phyloP scores from a whole-genome alignment of 1,140 invertebrate genomes.

The Heliconius himera region DNA sequence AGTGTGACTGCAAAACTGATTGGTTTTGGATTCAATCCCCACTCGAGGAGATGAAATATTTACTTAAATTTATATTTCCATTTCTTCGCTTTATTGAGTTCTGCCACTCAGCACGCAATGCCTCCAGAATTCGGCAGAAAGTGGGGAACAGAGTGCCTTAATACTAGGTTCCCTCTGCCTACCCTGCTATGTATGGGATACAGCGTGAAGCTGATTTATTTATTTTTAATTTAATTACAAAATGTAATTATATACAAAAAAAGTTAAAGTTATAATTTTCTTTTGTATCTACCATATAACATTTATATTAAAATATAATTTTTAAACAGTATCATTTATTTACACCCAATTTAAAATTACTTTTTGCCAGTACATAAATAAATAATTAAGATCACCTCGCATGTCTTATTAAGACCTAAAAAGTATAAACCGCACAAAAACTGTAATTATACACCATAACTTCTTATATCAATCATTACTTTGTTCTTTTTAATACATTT shows the following conservation, averaged over 20 bases:
- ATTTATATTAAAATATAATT: neutral
- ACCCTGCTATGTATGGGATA: too few relatives aligned
- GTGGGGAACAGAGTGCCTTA: too few relatives aligned
- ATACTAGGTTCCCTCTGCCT: too few relatives aligned
- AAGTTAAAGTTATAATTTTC: neutral
- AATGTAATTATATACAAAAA: neutral
- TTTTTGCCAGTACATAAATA: neutral
- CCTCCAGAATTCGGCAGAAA: too few relatives aligned
- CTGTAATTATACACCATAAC: conserved; percentile 6
- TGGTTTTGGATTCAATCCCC: too few relatives aligned
- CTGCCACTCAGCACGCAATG: too few relatives aligned
- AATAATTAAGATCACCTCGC: conserved; percentile 1
- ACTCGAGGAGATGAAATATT: too few relatives aligned
- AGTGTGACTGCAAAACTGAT: too few relatives aligned
- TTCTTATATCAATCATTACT: conserved; percentile 20
- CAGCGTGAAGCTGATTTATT: too few relatives aligned
- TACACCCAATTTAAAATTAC: neutral
- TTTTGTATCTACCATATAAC: neutral
- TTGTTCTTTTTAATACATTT: neutral
- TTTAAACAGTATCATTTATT: neutral
- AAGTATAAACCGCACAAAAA: conserved; percentile 9
- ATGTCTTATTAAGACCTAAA: conserved; percentile 24
- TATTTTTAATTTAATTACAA: too few relatives aligned
- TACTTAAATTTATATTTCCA: too few relatives aligned
- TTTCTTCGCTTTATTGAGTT: too few relatives aligned